A percentile compares a stretch with the other conserved stretches of the same genome.
phyloP scores from a whole-genome alignment of 1,140 invertebrate genomes.

The Telenomus remus region DNA sequence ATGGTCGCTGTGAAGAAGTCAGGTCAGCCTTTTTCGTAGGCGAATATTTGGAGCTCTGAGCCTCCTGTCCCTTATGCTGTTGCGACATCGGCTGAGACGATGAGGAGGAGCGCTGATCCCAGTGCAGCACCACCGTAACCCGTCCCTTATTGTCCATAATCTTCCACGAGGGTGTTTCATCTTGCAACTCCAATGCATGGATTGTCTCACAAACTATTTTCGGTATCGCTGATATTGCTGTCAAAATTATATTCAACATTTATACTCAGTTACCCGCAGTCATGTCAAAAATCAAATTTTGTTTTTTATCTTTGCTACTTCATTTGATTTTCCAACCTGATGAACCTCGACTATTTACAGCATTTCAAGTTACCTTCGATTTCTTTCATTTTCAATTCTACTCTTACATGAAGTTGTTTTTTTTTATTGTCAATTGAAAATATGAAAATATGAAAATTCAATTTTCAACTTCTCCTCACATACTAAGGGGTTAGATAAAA shows the following conservation, averaged over 20 bases:
- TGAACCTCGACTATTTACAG: no score
- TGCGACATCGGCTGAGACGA: conserved; percentile 75
- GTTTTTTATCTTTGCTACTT: conserved; percentile 31
- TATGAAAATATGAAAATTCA: no score
- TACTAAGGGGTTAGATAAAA: no score
- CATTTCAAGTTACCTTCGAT: no score
- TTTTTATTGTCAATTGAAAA: no score
- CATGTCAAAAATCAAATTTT: conserved; percentile 33
- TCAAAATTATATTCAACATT: conserved; percentile 52
- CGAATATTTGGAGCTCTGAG: conserved; percentile 78
- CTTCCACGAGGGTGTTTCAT: conserved; percentile 97
- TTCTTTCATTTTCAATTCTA: no score
- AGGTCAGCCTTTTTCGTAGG: conserved; percentile 78
- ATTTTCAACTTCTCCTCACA: no score
- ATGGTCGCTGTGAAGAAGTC: conserved; percentile 77
- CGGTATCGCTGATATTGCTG: conserved; percentile 94
- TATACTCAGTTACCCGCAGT: conserved; percentile 29
- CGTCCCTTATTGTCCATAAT: conserved; percentile 97
- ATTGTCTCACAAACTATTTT: conserved; percentile 97
- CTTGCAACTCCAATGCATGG: conserved; percentile 92
- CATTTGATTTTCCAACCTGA: conserved; percentile 2
- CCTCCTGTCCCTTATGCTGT: conserved; percentile 69
- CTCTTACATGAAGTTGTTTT: no score
- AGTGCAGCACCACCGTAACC: conserved; percentile 94
- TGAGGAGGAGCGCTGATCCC: conserved; percentile 86